A percentile compares a stretch with the other conserved stretches of the same genome.
Evolutionary conservation across 1,140 invertebrate genomes (phyloP).

Genomic region (Pectinophora gossypiella): DNA sequence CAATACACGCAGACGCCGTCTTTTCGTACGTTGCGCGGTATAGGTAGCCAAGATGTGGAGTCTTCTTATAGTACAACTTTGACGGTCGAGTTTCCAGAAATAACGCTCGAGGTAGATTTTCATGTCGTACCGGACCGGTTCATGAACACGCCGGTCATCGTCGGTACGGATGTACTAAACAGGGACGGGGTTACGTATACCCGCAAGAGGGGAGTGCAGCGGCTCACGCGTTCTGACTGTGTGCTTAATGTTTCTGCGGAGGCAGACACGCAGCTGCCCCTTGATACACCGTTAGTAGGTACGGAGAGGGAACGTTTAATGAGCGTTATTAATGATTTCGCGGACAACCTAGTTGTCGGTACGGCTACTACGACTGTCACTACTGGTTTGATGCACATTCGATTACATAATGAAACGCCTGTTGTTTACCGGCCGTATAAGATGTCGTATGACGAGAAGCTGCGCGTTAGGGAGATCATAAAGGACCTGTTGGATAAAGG

Average conservation of each 20-base stretch:
- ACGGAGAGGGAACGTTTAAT: no score
- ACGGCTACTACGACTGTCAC: not conserved
- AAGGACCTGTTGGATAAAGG: not conserved
- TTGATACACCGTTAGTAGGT: no score
- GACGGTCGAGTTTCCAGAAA: no score
- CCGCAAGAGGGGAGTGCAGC: no score
- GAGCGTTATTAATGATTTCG: no score
- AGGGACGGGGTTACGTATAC: no score
- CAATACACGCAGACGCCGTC: not conserved
- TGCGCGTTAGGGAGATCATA: not conserved
- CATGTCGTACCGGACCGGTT: not conserved
- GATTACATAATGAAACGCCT: not conserved
- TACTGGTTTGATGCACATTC: not conserved
- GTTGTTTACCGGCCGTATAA: not conserved
- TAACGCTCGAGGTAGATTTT: conserved; percentile 1
- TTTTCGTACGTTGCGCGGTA: conserved; percentile 1
- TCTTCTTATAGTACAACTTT: not conserved
- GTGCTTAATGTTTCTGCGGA: no score
- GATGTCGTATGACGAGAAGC: no score
- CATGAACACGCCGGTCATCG: not conserved
- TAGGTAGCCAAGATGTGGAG: conserved; percentile 2
- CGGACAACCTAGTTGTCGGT: no score
- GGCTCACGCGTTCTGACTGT: no score
- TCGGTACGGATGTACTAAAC: no score
- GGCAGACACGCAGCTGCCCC: no score